A percentile compares a stretch with the other conserved stretches of the same genome.
Conservation (phyloP, 2,888 invertebrate genomes). For the Bellardia bayeri region DNA sequence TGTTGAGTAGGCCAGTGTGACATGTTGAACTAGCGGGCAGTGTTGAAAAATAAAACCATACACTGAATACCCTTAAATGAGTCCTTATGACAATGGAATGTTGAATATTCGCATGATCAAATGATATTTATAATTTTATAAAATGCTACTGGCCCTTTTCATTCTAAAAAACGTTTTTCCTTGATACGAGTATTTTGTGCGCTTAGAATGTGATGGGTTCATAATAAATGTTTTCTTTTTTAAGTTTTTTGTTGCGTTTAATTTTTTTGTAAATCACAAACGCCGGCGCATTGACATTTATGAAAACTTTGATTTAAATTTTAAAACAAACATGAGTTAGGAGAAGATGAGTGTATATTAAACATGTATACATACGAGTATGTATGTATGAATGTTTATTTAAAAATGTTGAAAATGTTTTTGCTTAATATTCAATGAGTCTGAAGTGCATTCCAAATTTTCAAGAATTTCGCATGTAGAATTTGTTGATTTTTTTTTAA, state of each 20-base stretch:
- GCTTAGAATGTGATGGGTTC: slow-evolving; percentile 61
- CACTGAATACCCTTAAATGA: slow-evolving; percentile 57
- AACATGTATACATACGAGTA: neutral
- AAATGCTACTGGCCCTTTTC: slow-evolving; percentile 60
- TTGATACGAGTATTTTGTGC: neutral
- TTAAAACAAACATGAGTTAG: slow-evolving; percentile 43
- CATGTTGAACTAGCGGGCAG: too few relatives aligned
- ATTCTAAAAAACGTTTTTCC: slow-evolving; percentile 5
- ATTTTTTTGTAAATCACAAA: slow-evolving; percentile 59
- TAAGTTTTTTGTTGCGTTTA: neutral
- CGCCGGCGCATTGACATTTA: slow-evolving; percentile 70
- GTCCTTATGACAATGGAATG: slow-evolving; percentile 83
- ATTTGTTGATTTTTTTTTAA: slow-evolving; percentile 44
- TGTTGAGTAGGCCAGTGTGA: too few relatives aligned
- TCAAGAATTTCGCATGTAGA: slow-evolving; percentile 54
- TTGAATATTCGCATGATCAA: slow-evolving; percentile 74
- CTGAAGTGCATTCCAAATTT: slow-evolving; percentile 53
- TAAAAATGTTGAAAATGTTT: slow-evolving; percentile 26
- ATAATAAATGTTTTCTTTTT: slow-evolving; percentile 55
- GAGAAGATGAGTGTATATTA: slow-evolving; percentile 19
- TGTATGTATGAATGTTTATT: too few relatives aligned
- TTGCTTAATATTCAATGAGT: slow-evolving; percentile 9
- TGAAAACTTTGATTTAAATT: slow-evolving; percentile 12
- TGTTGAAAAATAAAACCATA: neutral
- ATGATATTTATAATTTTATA: slow-evolving; percentile 71